Evolutionary conservation across 2,797 vertebrate genomes (phyloP).

Genomic region (Sciurus vulgaris): DNA sequence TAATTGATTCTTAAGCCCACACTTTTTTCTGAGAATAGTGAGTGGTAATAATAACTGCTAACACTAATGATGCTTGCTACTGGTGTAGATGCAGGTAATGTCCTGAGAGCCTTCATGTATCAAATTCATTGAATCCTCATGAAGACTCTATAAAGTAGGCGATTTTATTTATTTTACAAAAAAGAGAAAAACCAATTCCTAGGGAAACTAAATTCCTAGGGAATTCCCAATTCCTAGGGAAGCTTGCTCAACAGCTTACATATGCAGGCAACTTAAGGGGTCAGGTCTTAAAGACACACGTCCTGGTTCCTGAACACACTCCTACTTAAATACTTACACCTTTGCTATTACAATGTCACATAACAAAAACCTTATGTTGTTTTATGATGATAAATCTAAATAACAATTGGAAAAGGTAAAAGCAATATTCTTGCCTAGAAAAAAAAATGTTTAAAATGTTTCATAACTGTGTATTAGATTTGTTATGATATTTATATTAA

Average conservation of each 20-base stretch:
- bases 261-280: not conserved
- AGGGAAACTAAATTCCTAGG: not conserved
- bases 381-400: slow-evolving; percentile 27
- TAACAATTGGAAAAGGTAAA: slow-evolving; percentile 8
- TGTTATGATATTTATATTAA: slow-evolving; percentile 42
- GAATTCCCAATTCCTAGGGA: slow-evolving; percentile 1
- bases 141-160: not conserved
- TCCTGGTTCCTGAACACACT: not conserved
- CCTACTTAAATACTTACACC: not conserved
- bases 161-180: not conserved
- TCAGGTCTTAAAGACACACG: not conserved
- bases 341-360: not conserved
- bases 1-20: not conserved
- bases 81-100: not conserved
- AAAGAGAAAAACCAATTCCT: slow-evolving; percentile 42
- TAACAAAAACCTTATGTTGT: not conserved
- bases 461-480: not conserved
- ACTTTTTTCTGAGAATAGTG: slow-evolving; percentile 24
- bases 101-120: not conserved
- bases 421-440: not conserved
- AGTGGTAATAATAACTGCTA: not conserved
- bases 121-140: not conserved
- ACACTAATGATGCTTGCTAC: not conserved
- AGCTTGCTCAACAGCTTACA: not conserved
- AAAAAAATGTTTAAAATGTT: slow-evolving; percentile 27